These are phyloP conservation scores for Cylas formicarius DNA, from an alignment of 1,140 invertebrate genomes.

Conservation along the genomic window DNA sequence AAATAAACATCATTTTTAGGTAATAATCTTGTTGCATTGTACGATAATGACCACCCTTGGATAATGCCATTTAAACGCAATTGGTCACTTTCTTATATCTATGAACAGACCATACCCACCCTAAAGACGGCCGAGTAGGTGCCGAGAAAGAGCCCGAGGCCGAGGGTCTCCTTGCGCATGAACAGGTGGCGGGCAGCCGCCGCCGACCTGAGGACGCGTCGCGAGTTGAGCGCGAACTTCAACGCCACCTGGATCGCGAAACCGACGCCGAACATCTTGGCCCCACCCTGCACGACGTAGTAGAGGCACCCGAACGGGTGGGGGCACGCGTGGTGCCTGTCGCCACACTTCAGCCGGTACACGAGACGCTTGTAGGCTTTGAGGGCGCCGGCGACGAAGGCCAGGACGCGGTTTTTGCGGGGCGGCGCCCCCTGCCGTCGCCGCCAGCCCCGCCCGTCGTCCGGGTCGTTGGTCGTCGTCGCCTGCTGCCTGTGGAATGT, in stretches of 20 bases:
- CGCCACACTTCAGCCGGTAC: slow-evolving; percentile 44
- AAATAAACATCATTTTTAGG: too few relatives aligned
- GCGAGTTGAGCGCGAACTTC: slow-evolving; percentile 48
- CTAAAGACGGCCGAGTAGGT: slow-evolving; percentile 57
- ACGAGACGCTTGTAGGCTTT: slow-evolving; percentile 45
- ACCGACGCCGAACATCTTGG: slow-evolving; percentile 53
- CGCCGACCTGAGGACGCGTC: slow-evolving; percentile 46
- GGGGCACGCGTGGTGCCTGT: slow-evolving; percentile 50
- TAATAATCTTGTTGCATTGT: too few relatives aligned
- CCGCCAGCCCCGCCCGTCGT: slow-evolving; percentile 14
- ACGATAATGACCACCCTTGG: too few relatives aligned
- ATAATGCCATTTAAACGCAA: too few relatives aligned
- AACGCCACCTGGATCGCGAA: slow-evolving; percentile 52
- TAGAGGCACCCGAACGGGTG: slow-evolving; percentile 56
- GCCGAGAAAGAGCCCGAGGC: slow-evolving; percentile 56
- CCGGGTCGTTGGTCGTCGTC: slow-evolving; percentile 19
- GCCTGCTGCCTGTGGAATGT: slow-evolving; percentile 29
- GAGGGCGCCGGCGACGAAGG: slow-evolving; percentile 43
- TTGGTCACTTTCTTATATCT: too few relatives aligned
- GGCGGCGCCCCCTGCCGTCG: slow-evolving; percentile 23
- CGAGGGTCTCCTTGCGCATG: slow-evolving; percentile 50
- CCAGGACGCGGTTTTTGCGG: slow-evolving; percentile 35
- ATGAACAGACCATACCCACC: too few relatives aligned
- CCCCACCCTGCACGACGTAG: slow-evolving; percentile 52
- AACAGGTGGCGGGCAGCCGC: slow-evolving; percentile 45